A percentile compares a stretch with the other conserved stretches of the same genome.
phyloP scores from a whole-genome alignment of 2,113 vertebrate species.

The Labeo catla region DNA sequence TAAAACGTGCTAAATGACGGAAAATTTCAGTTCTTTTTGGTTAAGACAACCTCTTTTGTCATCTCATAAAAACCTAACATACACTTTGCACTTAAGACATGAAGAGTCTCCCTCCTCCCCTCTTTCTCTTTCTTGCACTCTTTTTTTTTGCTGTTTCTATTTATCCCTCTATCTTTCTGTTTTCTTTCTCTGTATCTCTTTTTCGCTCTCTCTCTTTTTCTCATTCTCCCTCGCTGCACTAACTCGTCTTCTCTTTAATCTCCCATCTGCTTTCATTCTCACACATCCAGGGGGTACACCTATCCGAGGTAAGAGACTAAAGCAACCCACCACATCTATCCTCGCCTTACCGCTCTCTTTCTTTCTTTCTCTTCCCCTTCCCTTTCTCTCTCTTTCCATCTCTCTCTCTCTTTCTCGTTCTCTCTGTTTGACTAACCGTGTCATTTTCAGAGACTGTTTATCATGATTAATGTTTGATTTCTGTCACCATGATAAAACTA shows the following conservation, averaged over 20 bases:
- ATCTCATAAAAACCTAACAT: neutral
- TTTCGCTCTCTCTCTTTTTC: conserved; percentile 48
- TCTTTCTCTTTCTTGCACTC: conserved; percentile 43
- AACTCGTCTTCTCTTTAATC: conserved; percentile 96
- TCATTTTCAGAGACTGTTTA: conserved; percentile 28
- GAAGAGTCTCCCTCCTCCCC: conserved; percentile 56
- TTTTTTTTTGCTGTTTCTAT: conserved; percentile 69
- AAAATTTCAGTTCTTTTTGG: neutral
- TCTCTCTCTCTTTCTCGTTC: conserved; percentile 7
- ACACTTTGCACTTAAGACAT: conserved; percentile 73
- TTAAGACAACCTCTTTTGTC: conserved; percentile 18
- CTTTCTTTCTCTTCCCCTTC: conserved; percentile 45
- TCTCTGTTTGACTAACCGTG: conserved; percentile 32
- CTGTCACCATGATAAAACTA: neutral
- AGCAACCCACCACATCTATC: conserved; percentile 82
- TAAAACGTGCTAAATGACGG: neutral
- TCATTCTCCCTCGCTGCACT: conserved; percentile 77
- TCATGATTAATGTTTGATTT: conserved; percentile 33
- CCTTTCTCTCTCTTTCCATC: neutral
- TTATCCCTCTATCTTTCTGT: conserved; percentile 61
- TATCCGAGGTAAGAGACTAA: conserved; percentile 95
- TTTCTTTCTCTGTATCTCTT: conserved; percentile 58
- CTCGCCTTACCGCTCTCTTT: conserved; percentile 77
- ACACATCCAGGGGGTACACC: conserved; percentile 96
- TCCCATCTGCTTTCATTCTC: conserved; percentile 95